These are phyloP conservation scores for Lycocerus yunnanus DNA, from an alignment of 2,888 invertebrate genomes.

Conservation along the genomic window DNA sequence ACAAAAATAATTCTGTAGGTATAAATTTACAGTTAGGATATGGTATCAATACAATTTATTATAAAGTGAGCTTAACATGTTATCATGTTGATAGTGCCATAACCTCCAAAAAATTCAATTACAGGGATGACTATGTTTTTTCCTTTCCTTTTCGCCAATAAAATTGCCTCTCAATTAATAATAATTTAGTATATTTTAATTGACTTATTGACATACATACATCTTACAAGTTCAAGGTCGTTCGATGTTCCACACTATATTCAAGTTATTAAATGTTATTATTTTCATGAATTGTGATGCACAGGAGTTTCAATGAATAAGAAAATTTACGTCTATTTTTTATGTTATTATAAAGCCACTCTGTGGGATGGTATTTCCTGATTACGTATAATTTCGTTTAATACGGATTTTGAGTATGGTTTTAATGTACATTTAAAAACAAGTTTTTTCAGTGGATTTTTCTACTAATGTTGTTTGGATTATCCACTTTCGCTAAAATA, in stretches of 20 bases:
- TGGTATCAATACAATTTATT: too few relatives aligned
- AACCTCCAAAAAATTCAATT: neutral
- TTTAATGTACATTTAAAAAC: neutral
- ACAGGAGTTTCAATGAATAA: neutral
- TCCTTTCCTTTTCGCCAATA: neutral
- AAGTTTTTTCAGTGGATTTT: neutral
- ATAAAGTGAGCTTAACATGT: too few relatives aligned
- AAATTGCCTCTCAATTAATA: neutral
- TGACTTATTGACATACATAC: neutral
- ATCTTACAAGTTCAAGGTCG: neutral
- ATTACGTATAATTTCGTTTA: conserved; percentile 1
- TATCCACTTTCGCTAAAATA: neutral
- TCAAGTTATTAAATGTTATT: neutral
- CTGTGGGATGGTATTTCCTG: conserved; percentile 4
- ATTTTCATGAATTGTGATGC: neutral
- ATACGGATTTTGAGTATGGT: conserved; percentile 2
- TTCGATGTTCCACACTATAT: neutral
- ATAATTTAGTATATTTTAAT: neutral
- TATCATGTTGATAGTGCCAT: too few relatives aligned
- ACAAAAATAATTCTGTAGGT: too few relatives aligned
- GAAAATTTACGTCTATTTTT: neutral
- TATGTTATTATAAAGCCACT: neutral
- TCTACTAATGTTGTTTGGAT: neutral
- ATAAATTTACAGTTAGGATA: too few relatives aligned
- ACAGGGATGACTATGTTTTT: neutral